A percentile compares a stretch with the other conserved stretches of the same genome.
Conservation (phyloP, 2,113 vertebrate genomes). For the Scalopus aquaticus region DNA sequence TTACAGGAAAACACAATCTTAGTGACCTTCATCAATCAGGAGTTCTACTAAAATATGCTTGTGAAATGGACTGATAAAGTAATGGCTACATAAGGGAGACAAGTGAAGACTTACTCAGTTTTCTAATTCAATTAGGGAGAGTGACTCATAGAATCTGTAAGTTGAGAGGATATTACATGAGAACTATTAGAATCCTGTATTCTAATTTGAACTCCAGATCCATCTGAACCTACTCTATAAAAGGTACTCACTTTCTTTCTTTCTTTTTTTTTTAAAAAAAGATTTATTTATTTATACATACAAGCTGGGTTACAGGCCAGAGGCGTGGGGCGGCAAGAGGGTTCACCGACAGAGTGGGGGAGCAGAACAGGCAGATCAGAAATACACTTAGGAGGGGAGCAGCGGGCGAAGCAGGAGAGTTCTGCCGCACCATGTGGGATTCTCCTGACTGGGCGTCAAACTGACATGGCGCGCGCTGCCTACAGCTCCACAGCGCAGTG, state of each 20-base stretch:
- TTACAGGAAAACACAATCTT: neutral
- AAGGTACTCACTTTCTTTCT: neutral
- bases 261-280: too few species aligned
- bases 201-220: neutral
- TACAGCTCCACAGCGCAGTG: too few species aligned
- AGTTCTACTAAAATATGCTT: neutral
- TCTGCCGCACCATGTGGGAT: too few species aligned
- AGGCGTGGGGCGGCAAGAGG: too few species aligned
- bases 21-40: neutral
- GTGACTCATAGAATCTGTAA: neutral
- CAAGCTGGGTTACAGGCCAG: too few species aligned
- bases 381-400: too few species aligned
- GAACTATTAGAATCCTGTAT: neutral
- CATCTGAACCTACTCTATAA: neutral
- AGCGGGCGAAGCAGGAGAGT: too few species aligned
- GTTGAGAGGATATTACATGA: neutral
- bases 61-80: neutral
- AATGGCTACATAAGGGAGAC: neutral
- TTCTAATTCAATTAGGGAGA: neutral
- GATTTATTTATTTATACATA: too few species aligned
- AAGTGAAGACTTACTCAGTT: neutral
- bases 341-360: too few species aligned
- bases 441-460: too few species aligned
- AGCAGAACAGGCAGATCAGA: too few species aligned
- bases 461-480: too few species aligned